A percentile compares a stretch with the other conserved stretches of the same genome.
phyloP scores from a whole-genome alignment of 2,797 vertebrate species.

The Sciurus vulgaris region DNA sequence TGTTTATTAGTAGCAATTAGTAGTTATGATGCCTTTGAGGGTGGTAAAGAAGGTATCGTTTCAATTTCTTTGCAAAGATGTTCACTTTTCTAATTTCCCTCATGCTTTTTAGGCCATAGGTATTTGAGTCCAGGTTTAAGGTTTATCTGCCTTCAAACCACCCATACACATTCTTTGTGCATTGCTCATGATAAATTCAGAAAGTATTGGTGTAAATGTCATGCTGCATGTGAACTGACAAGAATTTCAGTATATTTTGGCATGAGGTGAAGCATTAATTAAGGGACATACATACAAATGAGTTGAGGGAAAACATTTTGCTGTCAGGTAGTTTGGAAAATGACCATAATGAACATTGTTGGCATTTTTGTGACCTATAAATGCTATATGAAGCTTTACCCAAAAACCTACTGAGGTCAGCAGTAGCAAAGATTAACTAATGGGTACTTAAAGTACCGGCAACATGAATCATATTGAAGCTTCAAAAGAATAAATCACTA shows the following conservation, averaged over 20 bases:
- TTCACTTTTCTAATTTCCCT: conserved; percentile 54
- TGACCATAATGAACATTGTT: conserved; percentile 74
- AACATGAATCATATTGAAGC: conserved; percentile 73
- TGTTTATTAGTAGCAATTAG: conserved; percentile 26
- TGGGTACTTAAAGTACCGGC: conserved; percentile 68
- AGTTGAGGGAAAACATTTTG: conserved; percentile 77
- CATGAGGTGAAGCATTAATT: conserved; percentile 69
- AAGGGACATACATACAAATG: conserved; percentile 77
- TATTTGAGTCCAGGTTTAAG: conserved; percentile 46
- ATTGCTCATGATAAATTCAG: conserved; percentile 69
- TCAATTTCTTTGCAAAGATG: conserved; percentile 44
- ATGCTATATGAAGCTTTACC: conserved; percentile 68
- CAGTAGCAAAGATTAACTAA: conserved; percentile 73
- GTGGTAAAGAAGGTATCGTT: not conserved
- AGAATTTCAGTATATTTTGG: conserved; percentile 66
- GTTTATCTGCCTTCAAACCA: conserved; percentile 59
- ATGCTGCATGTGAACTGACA: conserved; percentile 69
- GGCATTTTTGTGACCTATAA: conserved; percentile 79
- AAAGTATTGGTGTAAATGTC: conserved; percentile 76
- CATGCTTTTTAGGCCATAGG: conserved; percentile 9
- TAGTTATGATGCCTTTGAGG: conserved; percentile 11
- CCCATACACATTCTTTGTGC: conserved; percentile 44
- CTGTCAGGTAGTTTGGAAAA: conserved; percentile 67
- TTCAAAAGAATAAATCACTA: conserved; percentile 76
- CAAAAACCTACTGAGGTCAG: conserved; percentile 70